A percentile compares a stretch with the other conserved stretches of the same genome.
These are phyloP conservation scores for Furnarius figulus DNA, from an alignment of 2,113 vertebrate species.

Conservation along the genomic window DNA sequence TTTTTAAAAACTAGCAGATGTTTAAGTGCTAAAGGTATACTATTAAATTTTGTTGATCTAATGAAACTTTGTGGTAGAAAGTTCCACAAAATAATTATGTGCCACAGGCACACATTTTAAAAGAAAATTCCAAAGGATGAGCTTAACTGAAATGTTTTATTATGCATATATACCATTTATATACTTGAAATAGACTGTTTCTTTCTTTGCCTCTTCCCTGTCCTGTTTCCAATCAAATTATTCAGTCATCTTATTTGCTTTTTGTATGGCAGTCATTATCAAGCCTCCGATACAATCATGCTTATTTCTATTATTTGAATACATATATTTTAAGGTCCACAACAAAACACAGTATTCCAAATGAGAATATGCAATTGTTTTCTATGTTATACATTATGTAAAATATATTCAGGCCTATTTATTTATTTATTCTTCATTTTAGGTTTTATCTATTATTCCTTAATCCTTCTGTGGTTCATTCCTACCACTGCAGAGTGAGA, in stretches of 20 bases:
- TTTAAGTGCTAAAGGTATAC: not conserved
- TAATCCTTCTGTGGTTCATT: not conserved
- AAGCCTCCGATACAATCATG: not conserved
- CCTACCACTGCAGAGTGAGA: not conserved
- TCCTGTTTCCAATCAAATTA: not conserved
- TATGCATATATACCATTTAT: not conserved
- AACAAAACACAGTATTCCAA: not conserved
- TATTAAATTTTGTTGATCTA: not conserved
- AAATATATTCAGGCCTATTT: not conserved
- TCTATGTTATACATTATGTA: not conserved
- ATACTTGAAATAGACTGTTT: not conserved
- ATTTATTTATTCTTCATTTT: not conserved
- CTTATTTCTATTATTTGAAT: not conserved
- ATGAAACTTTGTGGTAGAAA: not conserved
- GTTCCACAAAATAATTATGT: not conserved
- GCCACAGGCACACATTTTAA: not conserved
- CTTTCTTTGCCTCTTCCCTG: not conserved
- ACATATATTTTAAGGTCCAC: not conserved
- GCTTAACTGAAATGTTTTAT: not conserved
- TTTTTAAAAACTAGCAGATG: not conserved
- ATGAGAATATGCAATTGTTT: not conserved
- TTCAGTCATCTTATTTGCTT: not conserved
- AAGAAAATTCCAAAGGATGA: not conserved
- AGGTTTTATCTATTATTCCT: not conserved
- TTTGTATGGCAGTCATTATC: not conserved